These are phyloP conservation scores for Ia io DNA, from an alignment of 2,113 vertebrate species.

Conservation along the genomic window DNA sequence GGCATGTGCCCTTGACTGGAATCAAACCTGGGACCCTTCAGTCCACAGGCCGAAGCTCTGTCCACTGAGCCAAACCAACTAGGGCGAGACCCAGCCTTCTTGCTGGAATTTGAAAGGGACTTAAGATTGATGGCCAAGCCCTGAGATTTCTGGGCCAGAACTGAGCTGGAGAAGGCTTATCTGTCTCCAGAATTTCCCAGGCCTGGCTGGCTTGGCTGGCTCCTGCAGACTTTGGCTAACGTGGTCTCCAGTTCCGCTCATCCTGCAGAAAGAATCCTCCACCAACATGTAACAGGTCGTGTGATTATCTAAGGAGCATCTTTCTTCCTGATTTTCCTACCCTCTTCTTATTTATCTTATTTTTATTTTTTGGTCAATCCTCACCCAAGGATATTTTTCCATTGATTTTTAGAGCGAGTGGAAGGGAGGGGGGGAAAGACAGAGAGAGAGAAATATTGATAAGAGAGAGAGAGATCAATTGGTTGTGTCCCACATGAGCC, in stretches of 20 bases:
- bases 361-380: too few relatives aligned
- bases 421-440: too few relatives aligned
- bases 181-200: background rate
- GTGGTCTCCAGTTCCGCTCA: slow-evolving; percentile 9
- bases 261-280: background rate
- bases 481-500: too few relatives aligned
- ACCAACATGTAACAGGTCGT: background rate
- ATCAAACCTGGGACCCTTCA: too few relatives aligned
- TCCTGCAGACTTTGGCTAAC: background rate
- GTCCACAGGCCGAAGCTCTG: too few relatives aligned
- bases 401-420: too few relatives aligned
- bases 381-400: too few relatives aligned
- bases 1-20: too few relatives aligned
- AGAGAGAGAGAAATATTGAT: too few relatives aligned
- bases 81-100: background rate
- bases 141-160: background rate
- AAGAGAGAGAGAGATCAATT: too few relatives aligned
- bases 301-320: background rate
- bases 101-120: slow-evolving; percentile 9
- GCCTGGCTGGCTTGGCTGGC: background rate
- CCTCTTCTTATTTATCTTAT: too few relatives aligned
- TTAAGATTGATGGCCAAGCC: background rate
- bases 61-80: too few relatives aligned
- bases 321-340: background rate
- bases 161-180: background rate